Evolutionary conservation across 1,140 invertebrate genomes (phyloP).

Genomic region (Stegodyphus dumicola): DNA sequence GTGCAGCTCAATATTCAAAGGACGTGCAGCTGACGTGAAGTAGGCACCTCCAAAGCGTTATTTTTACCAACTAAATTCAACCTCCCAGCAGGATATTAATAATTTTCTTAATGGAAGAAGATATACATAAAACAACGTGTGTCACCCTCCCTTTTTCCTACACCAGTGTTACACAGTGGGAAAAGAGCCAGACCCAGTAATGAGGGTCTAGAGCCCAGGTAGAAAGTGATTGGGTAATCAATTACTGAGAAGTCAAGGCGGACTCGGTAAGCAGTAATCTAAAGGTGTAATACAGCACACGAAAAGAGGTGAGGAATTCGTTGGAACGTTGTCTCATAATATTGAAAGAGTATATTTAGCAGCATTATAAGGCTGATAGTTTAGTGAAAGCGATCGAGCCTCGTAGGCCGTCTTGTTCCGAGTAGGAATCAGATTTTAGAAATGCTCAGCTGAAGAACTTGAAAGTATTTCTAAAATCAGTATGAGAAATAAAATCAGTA

Average conservation of each 20-base stretch:
- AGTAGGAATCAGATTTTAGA: too few species aligned
- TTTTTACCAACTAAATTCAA: conserved; percentile 28
- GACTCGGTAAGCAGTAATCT: background rate
- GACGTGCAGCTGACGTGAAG: conserved; percentile 15
- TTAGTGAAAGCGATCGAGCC: too few species aligned
- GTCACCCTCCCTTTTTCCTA: background rate
- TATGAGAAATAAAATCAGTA: too few species aligned
- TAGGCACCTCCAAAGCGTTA: conserved; percentile 5
- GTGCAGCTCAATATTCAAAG: conserved; percentile 14
- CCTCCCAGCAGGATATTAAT: conserved; percentile 46
- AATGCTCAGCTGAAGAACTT: too few species aligned
- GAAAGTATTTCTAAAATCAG: too few species aligned
- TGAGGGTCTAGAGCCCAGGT: conserved; percentile 18
- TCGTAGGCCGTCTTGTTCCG: too few species aligned
- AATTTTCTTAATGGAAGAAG: conserved; percentile 43
- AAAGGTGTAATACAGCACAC: conserved; percentile 1
- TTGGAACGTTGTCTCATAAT: too few species aligned
- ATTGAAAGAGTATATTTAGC: too few species aligned
- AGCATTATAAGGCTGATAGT: too few species aligned
- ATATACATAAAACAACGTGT: conserved; percentile 38
- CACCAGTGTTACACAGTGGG: background rate
- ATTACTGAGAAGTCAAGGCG: conserved; percentile 26
- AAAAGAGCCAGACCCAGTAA: conserved; percentile 8
- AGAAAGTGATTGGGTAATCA: conserved; percentile 45
- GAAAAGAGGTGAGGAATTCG: too few species aligned